Evolutionary conservation across 2,888 invertebrate genomes (phyloP).

Genomic region (Agrotis segetum): DNA sequence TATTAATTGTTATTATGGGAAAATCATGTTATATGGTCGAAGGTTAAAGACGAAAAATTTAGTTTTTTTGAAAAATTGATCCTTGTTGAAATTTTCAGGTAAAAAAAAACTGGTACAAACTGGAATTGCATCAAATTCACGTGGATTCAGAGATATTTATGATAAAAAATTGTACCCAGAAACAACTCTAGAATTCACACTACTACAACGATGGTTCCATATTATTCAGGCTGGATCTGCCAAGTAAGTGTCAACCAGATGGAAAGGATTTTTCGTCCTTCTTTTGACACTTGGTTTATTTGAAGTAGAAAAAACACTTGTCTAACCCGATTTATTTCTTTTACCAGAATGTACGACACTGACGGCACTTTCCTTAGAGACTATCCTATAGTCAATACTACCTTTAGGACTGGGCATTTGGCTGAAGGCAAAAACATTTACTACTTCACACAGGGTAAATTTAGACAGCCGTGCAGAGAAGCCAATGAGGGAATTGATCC

Average conservation of each 20-base stretch:
- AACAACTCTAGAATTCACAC: constrained; percentile 67
- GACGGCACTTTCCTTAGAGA: constrained; percentile 13
- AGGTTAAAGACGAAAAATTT: background rate
- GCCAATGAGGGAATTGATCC: constrained; percentile 9
- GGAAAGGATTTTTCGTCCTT: no score
- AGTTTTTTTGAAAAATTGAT: background rate
- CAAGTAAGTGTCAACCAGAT: constrained; percentile 62
- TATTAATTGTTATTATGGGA: background rate
- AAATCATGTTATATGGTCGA: background rate
- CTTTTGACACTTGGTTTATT: no score
- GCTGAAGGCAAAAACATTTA: constrained; percentile 20
- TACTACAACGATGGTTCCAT: constrained; percentile 70
- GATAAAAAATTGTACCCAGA: constrained; percentile 60
- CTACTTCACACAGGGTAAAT: constrained; percentile 17
- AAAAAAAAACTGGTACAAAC: constrained; percentile 62
- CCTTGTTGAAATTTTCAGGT: constrained; percentile 56
- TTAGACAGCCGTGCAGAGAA: constrained; percentile 4
- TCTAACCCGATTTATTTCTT: background rate
- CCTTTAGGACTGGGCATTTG: constrained; percentile 14
- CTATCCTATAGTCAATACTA: constrained; percentile 14
- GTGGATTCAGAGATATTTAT: constrained; percentile 69
- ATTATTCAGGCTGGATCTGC: constrained; percentile 67
- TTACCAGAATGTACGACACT: constrained; percentile 22
- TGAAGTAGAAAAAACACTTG: no score
- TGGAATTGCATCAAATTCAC: constrained; percentile 51